Conservation (phyloP, 2,797 vertebrate species). For the Cacajao melanocephalus region DNA sequence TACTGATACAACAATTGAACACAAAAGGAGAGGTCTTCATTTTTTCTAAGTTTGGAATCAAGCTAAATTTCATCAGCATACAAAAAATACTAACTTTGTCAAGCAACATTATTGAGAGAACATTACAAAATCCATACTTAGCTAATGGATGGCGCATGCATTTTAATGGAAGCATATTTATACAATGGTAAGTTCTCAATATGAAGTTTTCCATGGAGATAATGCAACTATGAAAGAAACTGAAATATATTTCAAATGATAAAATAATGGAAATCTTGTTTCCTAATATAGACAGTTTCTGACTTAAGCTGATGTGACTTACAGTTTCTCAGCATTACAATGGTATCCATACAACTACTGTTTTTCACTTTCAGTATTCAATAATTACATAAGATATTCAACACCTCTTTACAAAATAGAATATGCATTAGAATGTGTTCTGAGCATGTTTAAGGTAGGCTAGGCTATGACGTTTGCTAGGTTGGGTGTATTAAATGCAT, state of each 20-base stretch:
- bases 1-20: not conserved
- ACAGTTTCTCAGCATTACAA: not conserved
- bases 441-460: not conserved
- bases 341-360: not conserved
- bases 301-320: not conserved
- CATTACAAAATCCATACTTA: not conserved
- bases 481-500: not conserved
- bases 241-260: not conserved
- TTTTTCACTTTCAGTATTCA: not conserved
- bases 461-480: not conserved
- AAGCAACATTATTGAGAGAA: not conserved
- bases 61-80: not conserved
- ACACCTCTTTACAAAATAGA: not conserved
- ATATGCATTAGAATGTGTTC: not conserved
- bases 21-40: not conserved
- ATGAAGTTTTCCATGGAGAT: not conserved
- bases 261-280: not conserved
- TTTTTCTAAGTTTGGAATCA: not conserved
- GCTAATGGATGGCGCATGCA: not conserved
- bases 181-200: not conserved
- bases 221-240: not conserved
- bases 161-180: not conserved
- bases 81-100: not conserved
- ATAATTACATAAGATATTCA: not conserved
- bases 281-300: not conserved